These are phyloP conservation scores for Polypterus senegalus DNA, from an alignment of 2,113 vertebrate genomes.

Conservation along the genomic window DNA sequence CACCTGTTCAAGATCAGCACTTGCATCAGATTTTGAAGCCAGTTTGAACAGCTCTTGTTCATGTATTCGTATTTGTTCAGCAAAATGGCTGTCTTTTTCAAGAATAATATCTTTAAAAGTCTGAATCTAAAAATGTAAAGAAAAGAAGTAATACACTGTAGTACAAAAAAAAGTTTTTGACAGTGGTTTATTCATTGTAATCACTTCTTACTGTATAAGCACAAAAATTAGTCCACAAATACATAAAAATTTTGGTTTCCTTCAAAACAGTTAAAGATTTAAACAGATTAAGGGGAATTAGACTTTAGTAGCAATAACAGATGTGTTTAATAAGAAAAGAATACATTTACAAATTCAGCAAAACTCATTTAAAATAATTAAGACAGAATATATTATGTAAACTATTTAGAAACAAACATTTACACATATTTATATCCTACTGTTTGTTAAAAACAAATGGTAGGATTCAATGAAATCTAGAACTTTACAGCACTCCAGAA, in stretches of 20 bases:
- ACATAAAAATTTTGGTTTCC: no score
- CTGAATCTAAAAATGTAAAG: conserved; percentile 45
- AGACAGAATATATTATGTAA: no score
- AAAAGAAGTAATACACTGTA: no score
- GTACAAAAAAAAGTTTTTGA: neutral
- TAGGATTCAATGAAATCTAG: neutral
- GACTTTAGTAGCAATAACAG: no score
- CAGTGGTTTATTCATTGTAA: neutral
- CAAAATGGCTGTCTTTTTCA: conserved; percentile 62
- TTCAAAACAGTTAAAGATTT: no score
- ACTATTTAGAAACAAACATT: no score
- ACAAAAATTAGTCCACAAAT: neutral
- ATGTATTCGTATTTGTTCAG: conserved; percentile 54
- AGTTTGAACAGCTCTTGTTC: conserved; percentile 77
- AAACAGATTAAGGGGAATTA: no score
- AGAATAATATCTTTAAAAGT: conserved; percentile 68
- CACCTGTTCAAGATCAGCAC: conserved; percentile 77
- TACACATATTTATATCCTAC: no score
- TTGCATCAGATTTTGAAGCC: conserved; percentile 73
- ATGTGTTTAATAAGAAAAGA: no score
- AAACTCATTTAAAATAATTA: no score
- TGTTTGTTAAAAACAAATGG: no score
- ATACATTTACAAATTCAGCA: no score
- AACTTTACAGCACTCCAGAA: neutral
- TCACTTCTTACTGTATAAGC: neutral